phyloP scores from a whole-genome alignment of 2,888 invertebrate genomes.

The Alloscopus bannaensis region DNA sequence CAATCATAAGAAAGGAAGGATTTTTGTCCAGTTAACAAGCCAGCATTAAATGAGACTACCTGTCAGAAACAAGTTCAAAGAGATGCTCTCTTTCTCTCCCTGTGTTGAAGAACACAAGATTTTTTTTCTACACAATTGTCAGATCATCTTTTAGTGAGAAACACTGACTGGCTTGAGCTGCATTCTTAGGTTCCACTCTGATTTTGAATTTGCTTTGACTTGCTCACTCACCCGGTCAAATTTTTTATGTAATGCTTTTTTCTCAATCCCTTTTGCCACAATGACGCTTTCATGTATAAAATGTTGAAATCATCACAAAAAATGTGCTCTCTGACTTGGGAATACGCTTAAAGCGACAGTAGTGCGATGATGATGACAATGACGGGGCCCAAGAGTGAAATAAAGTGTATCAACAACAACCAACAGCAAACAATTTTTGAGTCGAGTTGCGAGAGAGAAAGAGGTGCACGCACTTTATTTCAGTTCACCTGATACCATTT shows the following conservation, averaged over 20 bases:
- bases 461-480: slow-evolving; percentile 12
- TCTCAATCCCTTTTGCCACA: slow-evolving; percentile 6
- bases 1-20: slow-evolving; percentile 46
- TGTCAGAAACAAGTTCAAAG: slow-evolving; percentile 57
- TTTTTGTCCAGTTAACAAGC: slow-evolving; percentile 63
- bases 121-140: slow-evolving; percentile 12
- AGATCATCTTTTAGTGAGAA: slow-evolving; percentile 19
- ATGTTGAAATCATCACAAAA: background rate
- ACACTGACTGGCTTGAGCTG: background rate
- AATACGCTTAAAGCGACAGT: slow-evolving; percentile 45
- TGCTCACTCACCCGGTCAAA: slow-evolving; percentile 2
- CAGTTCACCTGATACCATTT: slow-evolving; percentile 9
- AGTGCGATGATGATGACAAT: slow-evolving; percentile 44
- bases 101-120: background rate
- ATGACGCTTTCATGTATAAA: background rate
- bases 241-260: too few relatives aligned
- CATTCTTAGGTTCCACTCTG: slow-evolving; percentile 22
- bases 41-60: slow-evolving; percentile 46
- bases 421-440: slow-evolving; percentile 15
- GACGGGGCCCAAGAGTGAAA: slow-evolving; percentile 28
- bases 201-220: slow-evolving; percentile 42
- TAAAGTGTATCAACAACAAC: slow-evolving; percentile 19
- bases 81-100: background rate
- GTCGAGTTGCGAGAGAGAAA: too few relatives aligned
- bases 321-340: slow-evolving; percentile 12